phyloP scores from a whole-genome alignment of 2,113 vertebrate species.

The Cochlearius cochlearius region DNA sequence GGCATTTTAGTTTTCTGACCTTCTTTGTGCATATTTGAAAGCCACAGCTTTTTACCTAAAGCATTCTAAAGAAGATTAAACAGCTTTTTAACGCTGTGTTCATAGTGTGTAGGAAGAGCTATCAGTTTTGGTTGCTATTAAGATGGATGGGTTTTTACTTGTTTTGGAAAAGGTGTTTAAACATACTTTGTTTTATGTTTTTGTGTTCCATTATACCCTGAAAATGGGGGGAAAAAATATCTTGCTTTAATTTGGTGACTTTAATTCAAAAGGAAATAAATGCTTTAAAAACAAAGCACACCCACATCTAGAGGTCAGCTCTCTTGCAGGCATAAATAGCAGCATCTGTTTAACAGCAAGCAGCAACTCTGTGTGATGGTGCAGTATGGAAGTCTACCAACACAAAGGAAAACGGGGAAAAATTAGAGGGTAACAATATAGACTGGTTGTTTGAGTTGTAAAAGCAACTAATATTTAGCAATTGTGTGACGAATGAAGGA shows the following conservation, averaged over 20 bases:
- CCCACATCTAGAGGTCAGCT: constrained; percentile 1
- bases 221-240: not conserved
- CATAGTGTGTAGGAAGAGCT: constrained; percentile 6
- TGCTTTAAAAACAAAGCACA: not conserved
- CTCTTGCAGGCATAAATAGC: not conserved
- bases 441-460: not conserved
- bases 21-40: constrained; percentile 41
- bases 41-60: constrained; percentile 26
- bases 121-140: not conserved
- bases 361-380: not conserved
- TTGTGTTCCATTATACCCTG: not conserved
- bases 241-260: constrained; percentile 11
- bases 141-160: constrained; percentile 2
- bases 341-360: constrained; percentile 26
- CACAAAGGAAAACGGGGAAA: not conserved
- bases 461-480: not conserved
- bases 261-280: not conserved
- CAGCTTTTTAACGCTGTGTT: constrained; percentile 38
- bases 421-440: not conserved
- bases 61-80: constrained; percentile 50
- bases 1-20: constrained; percentile 41
- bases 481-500: not conserved
- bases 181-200: not conserved
- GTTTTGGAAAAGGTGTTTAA: constrained; percentile 31
- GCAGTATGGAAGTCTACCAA: not conserved